These are phyloP conservation scores for Psittacula echo DNA, from an alignment of 2,797 vertebrate genomes.

Conservation along the genomic window DNA sequence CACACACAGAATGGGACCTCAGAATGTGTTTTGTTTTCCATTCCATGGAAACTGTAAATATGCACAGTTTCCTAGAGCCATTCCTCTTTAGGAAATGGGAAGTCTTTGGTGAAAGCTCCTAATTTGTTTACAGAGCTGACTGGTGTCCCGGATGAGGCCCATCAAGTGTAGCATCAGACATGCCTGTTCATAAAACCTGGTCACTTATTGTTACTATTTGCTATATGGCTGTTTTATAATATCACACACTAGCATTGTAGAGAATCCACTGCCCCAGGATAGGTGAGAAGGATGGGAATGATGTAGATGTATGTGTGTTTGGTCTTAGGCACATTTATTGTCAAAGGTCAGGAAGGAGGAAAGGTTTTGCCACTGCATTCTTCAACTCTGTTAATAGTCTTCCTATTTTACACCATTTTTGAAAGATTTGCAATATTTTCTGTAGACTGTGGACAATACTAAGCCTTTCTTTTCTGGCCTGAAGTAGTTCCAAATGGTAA, in stretches of 20 bases:
- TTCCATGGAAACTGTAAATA: constrained; percentile 63
- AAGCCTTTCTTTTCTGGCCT: constrained; percentile 78
- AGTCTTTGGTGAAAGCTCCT: neutral
- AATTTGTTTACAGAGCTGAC: neutral
- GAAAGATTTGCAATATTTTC: constrained; percentile 77
- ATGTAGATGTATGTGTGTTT: constrained; percentile 21
- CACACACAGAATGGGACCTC: constrained; percentile 5
- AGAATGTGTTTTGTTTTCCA: constrained; percentile 52
- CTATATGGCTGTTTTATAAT: constrained; percentile 56
- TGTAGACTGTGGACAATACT: constrained; percentile 70
- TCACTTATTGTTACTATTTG: constrained; percentile 46
- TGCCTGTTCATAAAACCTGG: constrained; percentile 15
- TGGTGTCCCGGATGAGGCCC: neutral
- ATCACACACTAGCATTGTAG: constrained; percentile 53
- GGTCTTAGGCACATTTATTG: constrained; percentile 51
- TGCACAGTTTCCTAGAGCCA: constrained; percentile 48
- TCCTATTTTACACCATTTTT: constrained; percentile 78
- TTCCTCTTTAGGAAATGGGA: constrained; percentile 42
- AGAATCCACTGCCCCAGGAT: constrained; percentile 45
- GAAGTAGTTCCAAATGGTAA: constrained; percentile 76
- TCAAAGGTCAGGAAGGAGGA: constrained; percentile 61
- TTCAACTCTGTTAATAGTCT: constrained; percentile 74
- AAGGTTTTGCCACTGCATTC: constrained; percentile 72
- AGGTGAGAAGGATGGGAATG: neutral
- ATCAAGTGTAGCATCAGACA: neutral